Evolutionary conservation across 2,888 invertebrate genomes (phyloP), one percentile per base, ranked within the genome.

Genomic region (Trissolcus japonicus): DNA sequence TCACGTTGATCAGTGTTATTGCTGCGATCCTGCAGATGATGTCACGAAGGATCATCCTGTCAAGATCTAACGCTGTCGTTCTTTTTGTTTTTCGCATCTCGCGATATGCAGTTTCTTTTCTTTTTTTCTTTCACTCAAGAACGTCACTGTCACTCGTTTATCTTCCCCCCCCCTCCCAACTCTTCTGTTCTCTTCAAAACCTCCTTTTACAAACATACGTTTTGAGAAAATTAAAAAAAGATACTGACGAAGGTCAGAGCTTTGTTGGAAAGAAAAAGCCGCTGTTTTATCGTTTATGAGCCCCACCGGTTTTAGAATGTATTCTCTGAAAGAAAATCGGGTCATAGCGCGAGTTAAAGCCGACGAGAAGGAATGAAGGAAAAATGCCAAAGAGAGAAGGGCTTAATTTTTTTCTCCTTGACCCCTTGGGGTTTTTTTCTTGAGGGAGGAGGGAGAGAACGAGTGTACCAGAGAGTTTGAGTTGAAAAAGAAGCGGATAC

Each of bases 231-330:
- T 35, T 74, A 61, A 69, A 62, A n/a, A 78, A 74, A 72, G 67
- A 71, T 55, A 60, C 62, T 35, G 61, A 40, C 59, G 74, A 74
- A 78, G 78, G 78, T 75, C 67, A 60, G 72, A 71, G 40, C 72
- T 68, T 75, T 71, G 72, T 63, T 75, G 48, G 46, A 65, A 73
- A 73, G 17, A 16, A 51, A 17, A 16, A 19, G 65, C 63, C 57
- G 54, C 59, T 55, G 46, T 59, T 75, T 63, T 61, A 61, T 61
- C 67, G 61, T 62, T 73, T 55, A 62, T 62, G 57, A 74, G 67
- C 46, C n/a, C 43, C 50, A 51, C 62, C 62, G 56, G 62, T 67
- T 63, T 63, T 48, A 25, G 7, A 75, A 59, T 21, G 61, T 25
- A 29, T 53, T 17, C 48, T 17, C 57, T 40, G 21, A 57, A 66